Evolutionary conservation across 1,140 invertebrate genomes (phyloP).

Genomic region (Caenorhabditis inopinata): DNA sequence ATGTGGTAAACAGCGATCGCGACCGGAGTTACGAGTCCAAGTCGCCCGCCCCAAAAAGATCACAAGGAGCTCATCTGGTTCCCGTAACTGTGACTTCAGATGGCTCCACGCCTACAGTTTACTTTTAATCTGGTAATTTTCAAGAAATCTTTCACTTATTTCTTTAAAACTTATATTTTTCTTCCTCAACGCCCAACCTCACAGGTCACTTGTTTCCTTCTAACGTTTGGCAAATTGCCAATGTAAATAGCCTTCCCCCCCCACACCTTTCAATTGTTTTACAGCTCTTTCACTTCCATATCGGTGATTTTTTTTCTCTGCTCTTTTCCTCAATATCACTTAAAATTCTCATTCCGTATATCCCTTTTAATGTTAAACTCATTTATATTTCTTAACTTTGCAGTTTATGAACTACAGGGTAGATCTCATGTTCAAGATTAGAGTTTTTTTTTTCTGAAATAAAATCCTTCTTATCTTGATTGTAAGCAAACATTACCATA

Average conservation of each 20-base stretch:
- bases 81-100: constrained; percentile 30
- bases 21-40: constrained; percentile 28
- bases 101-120: constrained; percentile 33
- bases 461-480: too few species aligned
- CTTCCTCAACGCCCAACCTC: constrained; percentile 11
- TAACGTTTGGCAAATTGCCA: neutral
- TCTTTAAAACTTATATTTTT: neutral
- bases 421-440: neutral
- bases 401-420: constrained; percentile 22
- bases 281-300: constrained; percentile 19
- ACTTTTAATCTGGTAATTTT: constrained; percentile 26
- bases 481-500: too few species aligned
- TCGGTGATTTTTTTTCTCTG: neutral
- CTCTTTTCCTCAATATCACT: neutral
- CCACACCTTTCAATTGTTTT: neutral
- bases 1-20: constrained; percentile 31
- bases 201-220: constrained; percentile 16
- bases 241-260: neutral
- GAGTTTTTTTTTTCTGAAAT: too few species aligned
- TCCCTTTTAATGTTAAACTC: neutral
- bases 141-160: neutral
- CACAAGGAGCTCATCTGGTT: constrained; percentile 40
- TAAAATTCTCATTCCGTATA: constrained; percentile 8
- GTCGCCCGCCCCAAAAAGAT: constrained; percentile 35
- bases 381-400: neutral